These are phyloP conservation scores for Lacerta bilineata DNA, from an alignment of 2,797 vertebrate species.

Conservation along the genomic window DNA sequence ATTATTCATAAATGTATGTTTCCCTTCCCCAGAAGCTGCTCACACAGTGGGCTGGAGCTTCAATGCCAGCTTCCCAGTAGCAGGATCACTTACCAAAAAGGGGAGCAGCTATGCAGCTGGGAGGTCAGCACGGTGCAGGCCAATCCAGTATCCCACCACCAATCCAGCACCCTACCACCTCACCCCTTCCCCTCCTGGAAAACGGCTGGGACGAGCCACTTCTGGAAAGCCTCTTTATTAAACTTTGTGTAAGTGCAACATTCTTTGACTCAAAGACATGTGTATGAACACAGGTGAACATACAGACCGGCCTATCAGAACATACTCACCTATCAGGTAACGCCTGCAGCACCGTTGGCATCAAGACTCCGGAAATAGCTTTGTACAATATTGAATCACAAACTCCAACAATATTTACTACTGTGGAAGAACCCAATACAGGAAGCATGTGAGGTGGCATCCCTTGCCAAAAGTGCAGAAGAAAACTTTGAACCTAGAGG, in stretches of 20 bases:
- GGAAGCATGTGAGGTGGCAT: conserved; percentile 99
- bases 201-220: no score
- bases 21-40: no score
- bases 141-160: no score
- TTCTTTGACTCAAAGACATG: background rate
- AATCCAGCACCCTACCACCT: no score
- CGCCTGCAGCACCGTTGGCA: conserved; percentile 98
- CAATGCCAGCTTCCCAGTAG: no score
- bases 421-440: conserved; percentile 93
- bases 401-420: conserved; percentile 98
- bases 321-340: conserved; percentile 93
- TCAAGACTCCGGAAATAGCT: conserved; percentile 98
- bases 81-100: no score
- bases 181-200: no score
- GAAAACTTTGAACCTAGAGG: conserved; percentile 96
- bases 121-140: no score
- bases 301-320: background rate
- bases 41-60: no score
- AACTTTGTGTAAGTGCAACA: background rate
- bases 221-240: no score
- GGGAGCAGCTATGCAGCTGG: no score
- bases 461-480: conserved; percentile 99
- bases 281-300: background rate
- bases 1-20: no score
- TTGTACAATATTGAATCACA: conserved; percentile 99